Conservation (phyloP, 2,888 invertebrate genomes). For the Acholoe squamosa region DNA sequence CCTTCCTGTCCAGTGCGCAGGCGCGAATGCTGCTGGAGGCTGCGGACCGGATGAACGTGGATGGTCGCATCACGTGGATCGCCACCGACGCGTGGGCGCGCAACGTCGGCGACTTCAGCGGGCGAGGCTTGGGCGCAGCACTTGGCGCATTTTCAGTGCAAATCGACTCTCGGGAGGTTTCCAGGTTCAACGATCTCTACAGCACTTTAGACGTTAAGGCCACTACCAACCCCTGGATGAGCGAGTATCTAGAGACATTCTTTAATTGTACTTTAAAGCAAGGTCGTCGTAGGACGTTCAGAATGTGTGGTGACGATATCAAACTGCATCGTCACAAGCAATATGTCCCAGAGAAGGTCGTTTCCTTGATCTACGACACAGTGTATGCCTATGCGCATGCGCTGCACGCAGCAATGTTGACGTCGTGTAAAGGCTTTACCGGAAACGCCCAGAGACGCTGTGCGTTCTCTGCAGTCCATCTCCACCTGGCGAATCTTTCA, state of each 20-base stretch:
- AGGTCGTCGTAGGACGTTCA: background rate
- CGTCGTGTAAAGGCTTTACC: conserved; percentile 57
- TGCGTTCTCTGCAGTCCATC: conserved; percentile 12
- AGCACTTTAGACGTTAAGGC: background rate
- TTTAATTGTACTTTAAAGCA: conserved; percentile 50
- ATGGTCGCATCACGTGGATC: conserved; percentile 71
- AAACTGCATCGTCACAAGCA: conserved; percentile 19
- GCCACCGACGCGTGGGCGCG: conserved; percentile 72
- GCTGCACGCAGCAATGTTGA: conserved; percentile 46
- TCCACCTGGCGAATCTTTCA: conserved; percentile 60
- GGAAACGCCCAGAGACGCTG: conserved; percentile 6
- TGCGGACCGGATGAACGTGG: conserved; percentile 62
- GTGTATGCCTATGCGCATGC: conserved; percentile 70
- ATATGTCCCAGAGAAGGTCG: conserved; percentile 55
- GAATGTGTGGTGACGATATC: background rate
- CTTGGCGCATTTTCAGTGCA: conserved; percentile 70
- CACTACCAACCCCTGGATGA: conserved; percentile 71
- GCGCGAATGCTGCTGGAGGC: conserved; percentile 67
- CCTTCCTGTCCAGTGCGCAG: conserved; percentile 67
- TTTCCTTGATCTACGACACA: conserved; percentile 66
- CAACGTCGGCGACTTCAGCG: conserved; percentile 69
- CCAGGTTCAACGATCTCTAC: conserved; percentile 71
- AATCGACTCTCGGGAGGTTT: conserved; percentile 67
- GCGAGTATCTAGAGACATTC: conserved; percentile 66
- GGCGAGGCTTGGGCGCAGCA: conserved; percentile 67